phyloP scores from a whole-genome alignment of 2,888 invertebrate genomes.

The Schrankia costaestrigalis region DNA sequence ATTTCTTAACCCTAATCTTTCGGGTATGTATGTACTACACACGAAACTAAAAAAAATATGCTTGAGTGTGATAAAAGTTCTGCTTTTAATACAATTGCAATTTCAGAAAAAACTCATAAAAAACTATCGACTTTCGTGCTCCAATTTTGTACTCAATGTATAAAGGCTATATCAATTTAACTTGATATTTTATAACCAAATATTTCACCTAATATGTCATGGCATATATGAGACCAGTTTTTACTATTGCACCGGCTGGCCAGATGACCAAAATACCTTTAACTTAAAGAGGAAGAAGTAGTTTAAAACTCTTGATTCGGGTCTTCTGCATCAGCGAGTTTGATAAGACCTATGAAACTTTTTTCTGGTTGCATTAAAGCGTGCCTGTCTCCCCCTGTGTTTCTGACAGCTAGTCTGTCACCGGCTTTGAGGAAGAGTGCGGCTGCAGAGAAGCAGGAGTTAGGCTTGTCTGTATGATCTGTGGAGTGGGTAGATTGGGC shows the following conservation, averaged over 20 bases:
- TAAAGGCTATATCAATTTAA: background rate
- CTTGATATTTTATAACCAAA: conserved; percentile 5
- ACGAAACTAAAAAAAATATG: no score
- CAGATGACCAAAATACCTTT: conserved; percentile 8
- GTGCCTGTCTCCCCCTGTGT: conserved; percentile 84
- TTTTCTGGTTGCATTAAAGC: conserved; percentile 87
- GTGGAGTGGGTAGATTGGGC: conserved; percentile 83
- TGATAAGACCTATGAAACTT: conserved; percentile 91
- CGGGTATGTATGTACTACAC: no score
- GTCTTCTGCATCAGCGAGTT: conserved; percentile 82
- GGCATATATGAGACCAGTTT: conserved; percentile 13
- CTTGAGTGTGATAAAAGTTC: no score
- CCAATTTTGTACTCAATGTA: conserved; percentile 3
- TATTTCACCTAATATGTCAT: conserved; percentile 12
- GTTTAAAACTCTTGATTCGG: conserved; percentile 54
- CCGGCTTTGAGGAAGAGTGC: conserved; percentile 82
- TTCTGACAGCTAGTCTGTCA: conserved; percentile 85
- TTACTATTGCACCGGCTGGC: conserved; percentile 12
- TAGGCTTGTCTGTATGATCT: conserved; percentile 80
- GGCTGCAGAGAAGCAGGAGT: conserved; percentile 88
- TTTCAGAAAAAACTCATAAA: no score
- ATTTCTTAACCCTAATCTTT: no score
- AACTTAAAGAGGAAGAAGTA: conserved; percentile 6
- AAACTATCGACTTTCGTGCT: no score
- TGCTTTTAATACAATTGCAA: no score